phyloP scores from a whole-genome alignment of 2,888 invertebrate species.

The Tetranychus truncatus region DNA sequence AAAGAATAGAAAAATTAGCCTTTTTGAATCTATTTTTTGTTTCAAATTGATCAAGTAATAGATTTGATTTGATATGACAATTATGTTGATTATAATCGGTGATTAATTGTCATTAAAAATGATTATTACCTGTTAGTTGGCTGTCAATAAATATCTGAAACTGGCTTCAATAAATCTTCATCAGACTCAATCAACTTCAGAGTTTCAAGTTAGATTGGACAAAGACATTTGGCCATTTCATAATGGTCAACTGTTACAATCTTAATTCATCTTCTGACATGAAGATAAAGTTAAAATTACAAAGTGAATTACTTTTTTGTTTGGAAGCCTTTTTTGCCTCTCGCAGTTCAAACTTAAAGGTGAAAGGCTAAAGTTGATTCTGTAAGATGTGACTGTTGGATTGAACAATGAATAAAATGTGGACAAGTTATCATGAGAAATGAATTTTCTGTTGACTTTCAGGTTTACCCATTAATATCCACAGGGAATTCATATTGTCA shows the following conservation, averaged over 20 bases:
- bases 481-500: neutral
- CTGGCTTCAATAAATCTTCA: no score
- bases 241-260: neutral
- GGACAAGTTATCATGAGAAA: neutral
- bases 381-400: neutral
- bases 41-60: no score
- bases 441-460: neutral
- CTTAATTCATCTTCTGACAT: neutral
- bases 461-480: neutral
- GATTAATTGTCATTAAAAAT: no score
- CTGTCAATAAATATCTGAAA: no score
- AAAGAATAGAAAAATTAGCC: no score
- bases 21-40: no score
- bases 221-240: no score
- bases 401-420: neutral
- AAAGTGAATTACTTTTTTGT: neutral
- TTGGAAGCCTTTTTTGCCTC: neutral
- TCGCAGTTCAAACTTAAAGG: neutral
- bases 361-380: neutral
- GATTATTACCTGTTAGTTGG: no score
- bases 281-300: neutral
- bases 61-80: no score
- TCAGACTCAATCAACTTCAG: no score
- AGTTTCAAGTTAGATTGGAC: no score
- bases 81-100: no score